Evolutionary conservation across 2,797 vertebrate species (phyloP), one percentile per base, ranked within the genome.

Genomic region (Threskiornis aethiopicus): DNA sequence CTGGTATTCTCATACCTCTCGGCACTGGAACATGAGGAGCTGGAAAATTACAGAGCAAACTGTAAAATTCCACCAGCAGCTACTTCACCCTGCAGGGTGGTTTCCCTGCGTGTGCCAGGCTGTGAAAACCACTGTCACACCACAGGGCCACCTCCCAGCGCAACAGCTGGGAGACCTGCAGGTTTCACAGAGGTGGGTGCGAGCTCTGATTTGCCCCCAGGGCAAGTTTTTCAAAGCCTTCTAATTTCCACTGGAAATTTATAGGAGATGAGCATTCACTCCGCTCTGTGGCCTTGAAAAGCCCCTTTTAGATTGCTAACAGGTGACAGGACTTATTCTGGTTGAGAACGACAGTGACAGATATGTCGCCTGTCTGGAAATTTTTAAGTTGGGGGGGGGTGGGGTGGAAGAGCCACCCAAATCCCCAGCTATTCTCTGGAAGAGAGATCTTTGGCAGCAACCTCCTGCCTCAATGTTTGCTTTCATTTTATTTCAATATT

Each of bases 41-140:
- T 95, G 96, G 97, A 97, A 97, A 97, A 97, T 89, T 87, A 97
- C 97, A 94, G 94, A 78, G 66, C 42, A 46, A 84, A 57, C 41
- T 51, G 97, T 96, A 93, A 96, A 97, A 96, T 97, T 97, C 97
- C 97, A 90, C 46, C 77, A 6, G 67, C 73, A 69, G 78, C 81
- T 81, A 59, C 51, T 88, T 59, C 28, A 39, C 81, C 79, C 52
- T 3, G 20, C 28, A 17, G 69, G 75, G n/a, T 94, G 89, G 42
- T 93, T 94, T 72, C 84, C 85, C 61, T 82, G 10, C 13, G 0
- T 47, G 54, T 65, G 88, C 79, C 82, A 28, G 83, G 87, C 59
- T 59, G 70, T 62, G 90, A 65, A 65, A 93, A 87, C 26, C 39
- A 5, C 83, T 72, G 76, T 73, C 66, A 78, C 46, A 42, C 26